These are phyloP conservation scores for Marmota flaviventris DNA, from an alignment of 2,113 vertebrate genomes.

Conservation along the genomic window DNA sequence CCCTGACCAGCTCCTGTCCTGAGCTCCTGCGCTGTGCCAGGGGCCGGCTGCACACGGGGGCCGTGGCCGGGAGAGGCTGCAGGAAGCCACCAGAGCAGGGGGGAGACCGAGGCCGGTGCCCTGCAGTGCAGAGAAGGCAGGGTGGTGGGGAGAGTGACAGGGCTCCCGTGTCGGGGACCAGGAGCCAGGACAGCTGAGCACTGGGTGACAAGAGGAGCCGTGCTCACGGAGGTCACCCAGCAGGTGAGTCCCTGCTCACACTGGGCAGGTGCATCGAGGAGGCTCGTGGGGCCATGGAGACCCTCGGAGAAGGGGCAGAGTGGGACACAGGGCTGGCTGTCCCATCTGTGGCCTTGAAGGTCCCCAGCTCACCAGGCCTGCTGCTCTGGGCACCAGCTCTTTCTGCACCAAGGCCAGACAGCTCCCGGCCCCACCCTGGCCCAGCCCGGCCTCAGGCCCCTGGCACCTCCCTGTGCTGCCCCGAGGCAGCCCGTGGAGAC, in stretches of 20 bases:
- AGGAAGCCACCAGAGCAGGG: background rate
- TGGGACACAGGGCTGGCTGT: background rate
- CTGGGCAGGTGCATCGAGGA: background rate
- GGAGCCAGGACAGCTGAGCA: background rate
- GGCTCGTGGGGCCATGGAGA: background rate
- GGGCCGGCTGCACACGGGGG: background rate
- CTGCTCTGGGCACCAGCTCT: background rate
- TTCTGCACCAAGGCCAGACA: background rate
- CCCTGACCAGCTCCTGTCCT: background rate
- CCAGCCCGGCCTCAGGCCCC: background rate
- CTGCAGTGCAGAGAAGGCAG: fast-evolving
- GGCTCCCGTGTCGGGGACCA: fast-evolving
- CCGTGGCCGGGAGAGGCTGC: background rate
- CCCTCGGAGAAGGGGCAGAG: background rate
- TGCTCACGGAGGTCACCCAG: fast-evolving
- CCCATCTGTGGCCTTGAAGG: background rate
- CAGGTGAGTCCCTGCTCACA: too few species aligned
- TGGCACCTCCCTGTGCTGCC: fast-evolving
- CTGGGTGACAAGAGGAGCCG: background rate
- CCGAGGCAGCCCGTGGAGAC: background rate
- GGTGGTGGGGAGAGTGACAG: fast-evolving
- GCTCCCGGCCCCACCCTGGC: background rate
- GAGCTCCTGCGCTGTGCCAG: background rate
- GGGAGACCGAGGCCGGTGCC: fast-evolving
- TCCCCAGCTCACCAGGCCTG: too few species aligned